These are phyloP conservation scores for Orcinus orca DNA, from an alignment of 2,113 vertebrate species.

Conservation along the genomic window DNA sequence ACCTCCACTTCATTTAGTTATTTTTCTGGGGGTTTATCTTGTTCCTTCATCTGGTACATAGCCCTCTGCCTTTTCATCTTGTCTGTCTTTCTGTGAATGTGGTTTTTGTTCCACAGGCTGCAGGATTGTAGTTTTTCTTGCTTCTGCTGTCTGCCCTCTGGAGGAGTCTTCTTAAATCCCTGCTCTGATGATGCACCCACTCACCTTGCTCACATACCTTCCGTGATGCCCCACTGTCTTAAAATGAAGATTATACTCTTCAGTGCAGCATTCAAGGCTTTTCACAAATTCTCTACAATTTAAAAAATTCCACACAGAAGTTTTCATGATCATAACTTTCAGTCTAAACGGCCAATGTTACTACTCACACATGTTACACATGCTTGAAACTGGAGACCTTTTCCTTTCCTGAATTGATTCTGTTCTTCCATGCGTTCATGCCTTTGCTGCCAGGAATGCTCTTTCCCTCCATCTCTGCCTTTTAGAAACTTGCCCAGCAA, in stretches of 20 bases:
- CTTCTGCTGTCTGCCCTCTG: too few relatives aligned
- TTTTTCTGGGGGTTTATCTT: too few relatives aligned
- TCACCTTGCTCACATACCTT: not conserved
- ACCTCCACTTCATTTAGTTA: too few relatives aligned
- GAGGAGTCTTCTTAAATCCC: not conserved
- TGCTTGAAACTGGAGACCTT: not conserved
- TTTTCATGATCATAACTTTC: not conserved
- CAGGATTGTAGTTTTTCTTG: too few relatives aligned
- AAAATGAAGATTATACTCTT: not conserved
- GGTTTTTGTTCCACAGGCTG: too few relatives aligned
- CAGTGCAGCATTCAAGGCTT: not conserved
- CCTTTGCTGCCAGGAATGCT: not conserved
- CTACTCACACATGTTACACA: not conserved
- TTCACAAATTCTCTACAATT: not conserved
- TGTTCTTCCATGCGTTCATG: not conserved
- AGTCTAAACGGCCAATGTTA: not conserved
- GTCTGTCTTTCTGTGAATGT: too few relatives aligned
- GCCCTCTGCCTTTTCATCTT: too few relatives aligned
- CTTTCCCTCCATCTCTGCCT: not conserved
- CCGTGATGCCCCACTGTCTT: not conserved
- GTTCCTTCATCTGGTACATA: too few relatives aligned
- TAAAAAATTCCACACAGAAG: not conserved
- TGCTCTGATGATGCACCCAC: not conserved
- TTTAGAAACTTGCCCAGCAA: not conserved
- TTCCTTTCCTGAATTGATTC: not conserved